A percentile compares a stretch with the other conserved stretches of the same genome.
phyloP scores from a whole-genome alignment of 2,797 vertebrate species.

The Kryptolebias ocellatus region DNA sequence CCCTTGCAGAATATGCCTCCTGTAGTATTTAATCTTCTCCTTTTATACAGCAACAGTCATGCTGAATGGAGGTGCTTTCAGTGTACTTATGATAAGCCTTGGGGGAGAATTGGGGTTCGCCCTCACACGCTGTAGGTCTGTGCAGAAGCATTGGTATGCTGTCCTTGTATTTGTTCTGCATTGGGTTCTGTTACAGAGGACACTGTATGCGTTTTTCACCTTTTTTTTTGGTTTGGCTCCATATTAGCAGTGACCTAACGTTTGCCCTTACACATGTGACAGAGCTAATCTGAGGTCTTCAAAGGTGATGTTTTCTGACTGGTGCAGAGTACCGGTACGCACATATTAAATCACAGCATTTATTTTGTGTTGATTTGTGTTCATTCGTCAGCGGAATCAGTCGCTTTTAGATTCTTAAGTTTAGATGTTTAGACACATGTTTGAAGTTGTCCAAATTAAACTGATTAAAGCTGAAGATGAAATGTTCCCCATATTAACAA shows the following conservation, averaged over 20 bases:
- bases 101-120: constrained; percentile 42
- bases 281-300: constrained; percentile 60
- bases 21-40: constrained; percentile 16
- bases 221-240: constrained; percentile 67
- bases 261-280: constrained; percentile 73
- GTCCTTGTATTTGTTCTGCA: constrained; percentile 38
- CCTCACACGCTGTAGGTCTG: constrained; percentile 52
- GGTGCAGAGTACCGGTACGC: constrained; percentile 35
- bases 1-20: constrained; percentile 10
- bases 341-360: constrained; percentile 7
- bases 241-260: constrained; percentile 78
- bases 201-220: constrained; percentile 56
- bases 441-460: constrained; percentile 26
- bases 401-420: constrained; percentile 26
- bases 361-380: constrained; percentile 8
- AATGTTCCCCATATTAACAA: constrained; percentile 5
- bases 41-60: constrained; percentile 11
- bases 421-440: constrained; percentile 10
- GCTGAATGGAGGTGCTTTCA: constrained; percentile 33
- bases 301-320: constrained; percentile 44
- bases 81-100: constrained; percentile 47
- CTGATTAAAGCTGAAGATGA: constrained; percentile 28
- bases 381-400: constrained; percentile 21
- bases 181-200: constrained; percentile 49
- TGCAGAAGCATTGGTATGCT: constrained; percentile 69